These are phyloP conservation scores for Catharus fuscescens DNA, from an alignment of 2,113 vertebrate species.

Conservation along the genomic window DNA sequence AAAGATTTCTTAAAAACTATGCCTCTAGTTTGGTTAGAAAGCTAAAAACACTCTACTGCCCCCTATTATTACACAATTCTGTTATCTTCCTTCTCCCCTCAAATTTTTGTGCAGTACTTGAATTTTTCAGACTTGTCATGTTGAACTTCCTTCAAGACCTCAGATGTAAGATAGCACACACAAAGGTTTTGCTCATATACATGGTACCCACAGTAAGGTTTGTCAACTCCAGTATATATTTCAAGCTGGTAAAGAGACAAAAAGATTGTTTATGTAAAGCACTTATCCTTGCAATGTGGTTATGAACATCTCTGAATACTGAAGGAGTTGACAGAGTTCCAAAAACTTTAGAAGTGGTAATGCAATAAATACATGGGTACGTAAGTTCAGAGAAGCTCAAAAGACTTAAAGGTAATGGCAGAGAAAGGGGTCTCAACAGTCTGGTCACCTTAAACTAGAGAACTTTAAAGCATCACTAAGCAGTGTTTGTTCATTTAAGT, in stretches of 20 bases:
- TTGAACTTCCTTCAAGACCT: not conserved
- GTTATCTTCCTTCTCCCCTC: not conserved
- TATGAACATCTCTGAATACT: not conserved
- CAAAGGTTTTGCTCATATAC: not conserved
- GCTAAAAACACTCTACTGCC: conserved; percentile 3
- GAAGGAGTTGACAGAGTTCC: not conserved
- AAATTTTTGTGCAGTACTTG: not conserved
- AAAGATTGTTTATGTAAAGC: not conserved
- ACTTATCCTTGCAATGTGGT: not conserved
- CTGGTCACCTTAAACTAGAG: conserved; percentile 68
- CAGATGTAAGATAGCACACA: not conserved
- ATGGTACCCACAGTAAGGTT: not conserved
- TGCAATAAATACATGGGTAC: not conserved
- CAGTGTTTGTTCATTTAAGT: conserved; percentile 85
- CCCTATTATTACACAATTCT: conserved; percentile 8
- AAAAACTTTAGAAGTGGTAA: not conserved
- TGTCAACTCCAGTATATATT: not conserved
- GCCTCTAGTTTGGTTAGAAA: conserved; percentile 45
- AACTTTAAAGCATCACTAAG: conserved; percentile 73
- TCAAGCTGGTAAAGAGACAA: conserved; percentile 18
- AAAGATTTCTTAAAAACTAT: conserved; percentile 24
- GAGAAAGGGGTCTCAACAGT: conserved; percentile 38
- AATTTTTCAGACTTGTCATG: not conserved
- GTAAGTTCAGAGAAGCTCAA: not conserved
- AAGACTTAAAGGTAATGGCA: conserved; percentile 23